Evolutionary conservation across 1,140 invertebrate species (phyloP).

Genomic region (Papilio helenus): DNA sequence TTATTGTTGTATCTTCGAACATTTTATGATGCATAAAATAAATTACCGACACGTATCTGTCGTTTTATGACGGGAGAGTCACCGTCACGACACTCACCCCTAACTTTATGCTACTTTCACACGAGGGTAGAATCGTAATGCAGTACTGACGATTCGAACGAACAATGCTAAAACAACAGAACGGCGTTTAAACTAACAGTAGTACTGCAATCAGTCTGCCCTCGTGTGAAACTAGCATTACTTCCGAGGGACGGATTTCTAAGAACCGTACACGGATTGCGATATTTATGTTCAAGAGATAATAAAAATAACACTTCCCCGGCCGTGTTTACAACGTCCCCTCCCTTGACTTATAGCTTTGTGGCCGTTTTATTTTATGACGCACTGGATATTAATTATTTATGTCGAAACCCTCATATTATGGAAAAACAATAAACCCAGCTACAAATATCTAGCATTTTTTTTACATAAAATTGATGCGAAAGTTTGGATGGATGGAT

Average conservation of each 20-base stretch:
- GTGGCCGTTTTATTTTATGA: slow-evolving; percentile 19
- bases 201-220: background rate
- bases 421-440: background rate
- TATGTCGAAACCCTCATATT: slow-evolving; percentile 1
- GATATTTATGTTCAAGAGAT: slow-evolving; percentile 41
- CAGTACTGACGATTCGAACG: background rate
- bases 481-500: too few species aligned
- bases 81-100: slow-evolving; percentile 48
- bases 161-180: too few species aligned
- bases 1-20: slow-evolving; percentile 54
- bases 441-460: background rate
- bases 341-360: slow-evolving; percentile 17
- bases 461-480: too few species aligned
- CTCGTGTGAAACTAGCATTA: background rate
- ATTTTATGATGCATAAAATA: slow-evolving; percentile 61
- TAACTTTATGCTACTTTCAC: slow-evolving; percentile 40
- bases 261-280: slow-evolving; percentile 39
- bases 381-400: slow-evolving; percentile 15
- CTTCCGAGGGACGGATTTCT: slow-evolving; percentile 47
- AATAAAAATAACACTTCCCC: slow-evolving; percentile 38
- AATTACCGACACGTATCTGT: slow-evolving; percentile 57
- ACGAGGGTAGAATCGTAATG: background rate
- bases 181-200: background rate
- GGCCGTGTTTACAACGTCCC: slow-evolving; percentile 26
- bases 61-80: slow-evolving; percentile 52